phyloP scores from a whole-genome alignment of 2,113 vertebrate genomes.

The Oreocharis arfaki region DNA sequence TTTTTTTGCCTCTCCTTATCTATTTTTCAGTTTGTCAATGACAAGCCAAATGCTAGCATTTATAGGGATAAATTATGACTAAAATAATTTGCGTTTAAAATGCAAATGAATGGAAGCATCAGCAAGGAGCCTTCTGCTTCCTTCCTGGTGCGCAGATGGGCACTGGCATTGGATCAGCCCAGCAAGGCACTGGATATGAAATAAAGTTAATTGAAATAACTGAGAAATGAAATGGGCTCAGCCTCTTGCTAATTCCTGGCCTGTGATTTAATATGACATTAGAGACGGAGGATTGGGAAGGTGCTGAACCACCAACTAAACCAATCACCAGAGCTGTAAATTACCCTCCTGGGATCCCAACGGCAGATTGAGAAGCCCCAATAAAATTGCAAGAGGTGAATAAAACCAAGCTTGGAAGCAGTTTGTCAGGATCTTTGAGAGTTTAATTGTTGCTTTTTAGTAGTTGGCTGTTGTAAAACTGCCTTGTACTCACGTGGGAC shows the following conservation, averaged over 20 bases:
- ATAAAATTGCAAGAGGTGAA: neutral
- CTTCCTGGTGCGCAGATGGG: neutral
- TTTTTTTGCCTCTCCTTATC: neutral
- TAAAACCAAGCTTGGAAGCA: neutral
- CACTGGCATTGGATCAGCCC: neutral
- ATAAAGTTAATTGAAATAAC: constrained; percentile 46
- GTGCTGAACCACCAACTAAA: constrained; percentile 36
- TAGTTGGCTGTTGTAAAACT: neutral
- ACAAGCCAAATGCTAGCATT: constrained; percentile 41
- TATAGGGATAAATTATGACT: constrained; percentile 39
- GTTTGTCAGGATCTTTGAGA: neutral
- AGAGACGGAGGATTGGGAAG: neutral
- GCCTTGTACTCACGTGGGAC: neutral
- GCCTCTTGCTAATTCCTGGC: constrained; percentile 20
- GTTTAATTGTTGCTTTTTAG: neutral
- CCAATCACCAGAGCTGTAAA: constrained; percentile 16
- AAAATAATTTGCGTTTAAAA: constrained; percentile 60
- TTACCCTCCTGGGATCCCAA: neutral
- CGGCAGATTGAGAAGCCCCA: neutral
- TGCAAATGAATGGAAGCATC: constrained; percentile 41
- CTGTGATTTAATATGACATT: constrained; percentile 13
- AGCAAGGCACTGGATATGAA: neutral
- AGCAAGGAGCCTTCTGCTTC: constrained; percentile 41
- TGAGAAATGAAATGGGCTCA: constrained; percentile 31
- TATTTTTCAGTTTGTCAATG: constrained; percentile 16